phyloP scores from a whole-genome alignment of 1,140 invertebrate genomes.

The Diorhabda carinulata region DNA sequence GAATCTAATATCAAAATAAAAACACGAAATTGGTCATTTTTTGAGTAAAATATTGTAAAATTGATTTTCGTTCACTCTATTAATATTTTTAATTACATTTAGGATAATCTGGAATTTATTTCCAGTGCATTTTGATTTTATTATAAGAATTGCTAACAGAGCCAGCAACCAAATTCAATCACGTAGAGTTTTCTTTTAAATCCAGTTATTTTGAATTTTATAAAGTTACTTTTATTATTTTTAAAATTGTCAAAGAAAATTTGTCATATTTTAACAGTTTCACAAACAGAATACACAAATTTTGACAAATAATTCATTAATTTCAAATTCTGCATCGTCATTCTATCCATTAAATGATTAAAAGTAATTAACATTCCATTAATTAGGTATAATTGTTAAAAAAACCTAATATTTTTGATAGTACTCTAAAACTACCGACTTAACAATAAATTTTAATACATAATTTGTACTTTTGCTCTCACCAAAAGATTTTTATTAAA shows the following conservation, averaged over 20 bases:
- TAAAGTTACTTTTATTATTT: background rate
- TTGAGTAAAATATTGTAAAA: too few relatives aligned
- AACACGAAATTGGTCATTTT: too few relatives aligned
- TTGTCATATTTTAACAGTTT: background rate
- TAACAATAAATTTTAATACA: slow-evolving; percentile 11
- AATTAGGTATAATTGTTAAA: background rate
- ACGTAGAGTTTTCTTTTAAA: background rate
- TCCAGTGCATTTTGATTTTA: too few relatives aligned
- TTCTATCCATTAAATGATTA: background rate
- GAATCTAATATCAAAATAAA: too few relatives aligned
- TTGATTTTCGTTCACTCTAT: too few relatives aligned
- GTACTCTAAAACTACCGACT: background rate
- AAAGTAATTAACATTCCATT: background rate
- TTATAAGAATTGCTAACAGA: too few relatives aligned
- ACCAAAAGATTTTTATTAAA: slow-evolving; percentile 40
- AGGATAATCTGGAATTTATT: too few relatives aligned
- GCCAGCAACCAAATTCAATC: too few relatives aligned
- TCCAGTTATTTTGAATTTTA: background rate
- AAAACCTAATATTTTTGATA: background rate
- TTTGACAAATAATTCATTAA: background rate
- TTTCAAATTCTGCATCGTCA: background rate
- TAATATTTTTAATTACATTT: too few relatives aligned
- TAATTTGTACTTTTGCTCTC: slow-evolving; percentile 48
- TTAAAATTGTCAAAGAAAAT: background rate
- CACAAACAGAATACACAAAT: background rate